Evolutionary conservation across 2,797 vertebrate genomes (phyloP).

Genomic region (Pteronotus mesoamericanus): DNA sequence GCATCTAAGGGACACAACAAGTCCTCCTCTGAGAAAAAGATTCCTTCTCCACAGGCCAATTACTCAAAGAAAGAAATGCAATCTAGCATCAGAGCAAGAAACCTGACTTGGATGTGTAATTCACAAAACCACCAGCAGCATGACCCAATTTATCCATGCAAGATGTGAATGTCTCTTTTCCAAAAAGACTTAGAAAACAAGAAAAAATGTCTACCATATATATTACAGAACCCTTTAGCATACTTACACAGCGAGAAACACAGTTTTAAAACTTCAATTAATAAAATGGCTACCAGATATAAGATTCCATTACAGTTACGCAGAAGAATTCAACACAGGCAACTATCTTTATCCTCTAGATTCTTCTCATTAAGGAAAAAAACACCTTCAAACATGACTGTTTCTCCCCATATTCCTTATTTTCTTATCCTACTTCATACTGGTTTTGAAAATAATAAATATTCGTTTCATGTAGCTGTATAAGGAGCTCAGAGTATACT

Average conservation of each 20-base stretch:
- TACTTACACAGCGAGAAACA: neutral
- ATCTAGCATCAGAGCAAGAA: neutral
- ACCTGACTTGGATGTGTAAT: neutral
- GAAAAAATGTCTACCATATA: neutral
- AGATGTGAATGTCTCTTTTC: neutral
- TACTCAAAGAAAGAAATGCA: neutral
- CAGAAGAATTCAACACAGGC: neutral
- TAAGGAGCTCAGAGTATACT: neutral
- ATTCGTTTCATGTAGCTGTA: neutral
- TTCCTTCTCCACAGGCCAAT: neutral
- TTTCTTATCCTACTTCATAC: neutral
- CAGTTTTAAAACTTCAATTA: neutral
- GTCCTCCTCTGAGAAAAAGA: neutral
- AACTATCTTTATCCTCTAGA: neutral
- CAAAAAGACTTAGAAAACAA: neutral
- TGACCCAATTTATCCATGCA: neutral
- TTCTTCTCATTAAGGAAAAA: neutral
- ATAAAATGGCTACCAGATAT: neutral
- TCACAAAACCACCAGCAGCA: neutral
- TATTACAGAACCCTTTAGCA: neutral
- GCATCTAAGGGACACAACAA: neutral
- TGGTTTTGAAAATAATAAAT: neutral
- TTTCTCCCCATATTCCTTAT: neutral
- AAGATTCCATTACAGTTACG: neutral
- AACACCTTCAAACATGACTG: neutral